Percentiles rank a stretch among this genome's conserved stretches.
Evolutionary conservation across 1,140 invertebrate species (phyloP).

Genomic region (Cydia fagiglandana): DNA sequence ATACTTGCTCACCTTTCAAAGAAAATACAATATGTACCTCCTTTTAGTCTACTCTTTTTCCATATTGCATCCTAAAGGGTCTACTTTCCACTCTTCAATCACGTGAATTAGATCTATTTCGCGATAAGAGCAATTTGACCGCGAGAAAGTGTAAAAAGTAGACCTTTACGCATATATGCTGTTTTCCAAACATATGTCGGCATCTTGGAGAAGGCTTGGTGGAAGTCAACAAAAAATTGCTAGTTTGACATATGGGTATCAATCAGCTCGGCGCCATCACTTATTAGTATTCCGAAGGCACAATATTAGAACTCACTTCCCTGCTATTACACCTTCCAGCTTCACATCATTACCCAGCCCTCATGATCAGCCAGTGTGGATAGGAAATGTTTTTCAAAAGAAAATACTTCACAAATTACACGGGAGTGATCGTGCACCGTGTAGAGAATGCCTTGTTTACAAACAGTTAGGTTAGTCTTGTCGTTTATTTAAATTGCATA

Average conservation of each 20-base stretch:
- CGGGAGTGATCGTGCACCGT: constrained; percentile 37
- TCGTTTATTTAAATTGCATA: constrained; percentile 25
- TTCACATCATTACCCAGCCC: constrained; percentile 7
- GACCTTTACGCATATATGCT: too few species aligned
- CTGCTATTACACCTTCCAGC: background rate
- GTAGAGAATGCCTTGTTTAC: constrained; percentile 30
- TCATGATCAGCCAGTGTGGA: background rate
- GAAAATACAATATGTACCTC: background rate
- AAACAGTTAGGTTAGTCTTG: constrained; percentile 12
- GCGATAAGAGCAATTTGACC: too few species aligned
- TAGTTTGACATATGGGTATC: background rate
- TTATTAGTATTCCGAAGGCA: background rate
- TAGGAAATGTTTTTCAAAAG: constrained; percentile 18
- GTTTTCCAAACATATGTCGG: too few species aligned
- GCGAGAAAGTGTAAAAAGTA: too few species aligned
- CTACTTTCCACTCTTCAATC: too few species aligned
- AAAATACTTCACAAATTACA: constrained; percentile 31
- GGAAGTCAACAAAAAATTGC: too few species aligned
- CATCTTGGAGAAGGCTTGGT: too few species aligned
- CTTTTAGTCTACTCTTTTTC: background rate
- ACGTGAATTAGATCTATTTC: too few species aligned
- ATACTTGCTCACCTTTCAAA: background rate
- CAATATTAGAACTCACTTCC: background rate
- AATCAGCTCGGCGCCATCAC: background rate
- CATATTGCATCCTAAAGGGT: too few species aligned